Percentiles rank a stretch among this genome's conserved stretches.
Evolutionary conservation across 1,140 invertebrate species (phyloP).

Genomic region (Gerris buenoi): DNA sequence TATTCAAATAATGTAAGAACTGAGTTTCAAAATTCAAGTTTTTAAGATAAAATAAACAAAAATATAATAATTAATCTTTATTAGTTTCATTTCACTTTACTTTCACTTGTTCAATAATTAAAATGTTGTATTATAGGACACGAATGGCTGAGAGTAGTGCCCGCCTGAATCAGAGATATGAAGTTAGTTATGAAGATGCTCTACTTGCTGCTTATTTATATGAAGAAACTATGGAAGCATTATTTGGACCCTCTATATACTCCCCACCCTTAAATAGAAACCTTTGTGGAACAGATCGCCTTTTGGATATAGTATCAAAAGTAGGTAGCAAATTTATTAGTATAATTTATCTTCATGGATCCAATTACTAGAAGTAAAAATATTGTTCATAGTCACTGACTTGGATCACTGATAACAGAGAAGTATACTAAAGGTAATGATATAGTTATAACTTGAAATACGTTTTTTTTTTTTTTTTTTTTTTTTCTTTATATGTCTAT

Average conservation of each 20-base stretch:
- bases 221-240: not conserved
- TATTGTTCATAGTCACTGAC: not conserved
- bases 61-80: too few species aligned
- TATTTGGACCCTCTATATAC: not conserved
- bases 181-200: not conserved
- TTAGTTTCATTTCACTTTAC: too few species aligned
- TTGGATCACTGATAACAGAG: not conserved
- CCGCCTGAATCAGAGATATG: not conserved
- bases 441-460: not conserved
- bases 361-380: not conserved
- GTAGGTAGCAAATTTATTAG: not conserved
- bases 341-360: not conserved
- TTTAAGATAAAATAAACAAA: not conserved
- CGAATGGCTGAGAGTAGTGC: not conserved
- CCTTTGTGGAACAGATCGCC: not conserved
- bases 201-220: not conserved
- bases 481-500: not conserved
- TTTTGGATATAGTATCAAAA: not conserved
- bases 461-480: not conserved
- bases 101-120: too few species aligned
- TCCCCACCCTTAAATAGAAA: not conserved
- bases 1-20: not conserved
- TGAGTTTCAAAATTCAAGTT: not conserved
- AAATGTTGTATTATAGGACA: not conserved
- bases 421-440: not conserved